Conservation (phyloP, 2,888 invertebrate genomes). For the Acanthosepion pharaonis region DNA sequence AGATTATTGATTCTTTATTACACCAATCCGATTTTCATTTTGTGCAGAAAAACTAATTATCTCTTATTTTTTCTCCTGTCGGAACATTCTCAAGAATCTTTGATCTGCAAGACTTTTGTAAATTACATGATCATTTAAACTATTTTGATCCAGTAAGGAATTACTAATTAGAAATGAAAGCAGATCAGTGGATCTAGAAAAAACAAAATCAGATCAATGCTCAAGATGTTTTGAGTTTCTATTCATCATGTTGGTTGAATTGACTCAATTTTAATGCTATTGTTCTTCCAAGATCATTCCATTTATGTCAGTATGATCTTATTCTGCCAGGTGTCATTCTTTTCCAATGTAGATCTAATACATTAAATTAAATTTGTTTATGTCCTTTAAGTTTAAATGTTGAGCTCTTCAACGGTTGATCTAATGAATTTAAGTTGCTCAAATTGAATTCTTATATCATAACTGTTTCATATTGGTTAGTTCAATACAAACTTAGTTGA, state of each 20-base stretch:
- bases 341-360: neutral
- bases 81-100: conserved; percentile 20
- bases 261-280: neutral
- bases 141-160: conserved; percentile 18
- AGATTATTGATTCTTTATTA: neutral
- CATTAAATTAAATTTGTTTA: neutral
- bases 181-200: neutral
- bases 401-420: neutral
- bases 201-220: neutral
- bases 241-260: neutral
- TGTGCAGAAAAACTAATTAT: conserved; percentile 12
- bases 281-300: neutral
- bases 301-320: neutral
- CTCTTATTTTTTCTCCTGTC: neutral
- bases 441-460: neutral
- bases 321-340: neutral
- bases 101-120: neutral
- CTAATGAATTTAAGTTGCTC: neutral
- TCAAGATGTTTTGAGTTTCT: neutral
- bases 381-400: neutral
- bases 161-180: neutral
- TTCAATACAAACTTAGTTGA: neutral
- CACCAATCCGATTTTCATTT: conserved; percentile 13
- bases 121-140: neutral
- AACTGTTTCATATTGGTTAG: neutral